Base-by-base conservation (phyloP, 2,888 invertebrate genomes). In the Corythucha ciliata region DNA sequence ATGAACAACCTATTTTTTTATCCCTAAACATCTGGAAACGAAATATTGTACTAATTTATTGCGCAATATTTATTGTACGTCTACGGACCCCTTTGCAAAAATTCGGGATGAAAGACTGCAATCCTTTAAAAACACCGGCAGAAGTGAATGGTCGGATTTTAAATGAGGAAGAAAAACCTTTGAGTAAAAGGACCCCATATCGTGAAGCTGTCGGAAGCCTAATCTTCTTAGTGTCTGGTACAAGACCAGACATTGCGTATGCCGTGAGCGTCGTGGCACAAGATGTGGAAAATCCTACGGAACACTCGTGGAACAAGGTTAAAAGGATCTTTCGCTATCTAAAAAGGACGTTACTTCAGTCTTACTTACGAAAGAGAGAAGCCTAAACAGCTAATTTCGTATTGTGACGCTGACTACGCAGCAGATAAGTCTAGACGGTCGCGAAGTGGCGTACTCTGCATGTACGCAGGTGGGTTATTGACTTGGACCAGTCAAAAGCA, bases 391-490 rank as follows among this genome's bases (percentile, higher is more conserved):
- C 24, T 50, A n/a, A 42, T 61, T 25, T 56, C 57, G 39, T 66
- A 55, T 50, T 66, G 64, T 24, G 64, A 68, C 59, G 64, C 66
- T 26, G 65, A 68, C 57, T 66, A 63, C 53, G 65, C 62, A 34
- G 63, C 63, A 4, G 63, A 63, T 26, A 27, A 41, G 24, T 63
- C 63, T 18, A 59, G 64, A 7, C 57, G 65, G n/a, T 64, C 62
- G 44, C 64, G 62, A 10, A 58, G 63, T 27, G 64, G 61, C 12
- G 52, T 61, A 1, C 49, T 63, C 1, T 52, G 59, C 6, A 55
- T 46, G 3, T 54, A 18, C 32, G 55, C 52, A 25, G 36, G 34
- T 29, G 54, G 36, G 1, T 44, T 56, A 22, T 21, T 58, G 20
- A 40, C 55, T 2, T 57, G 55, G 54, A 27, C 50, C 10, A 55